Base-by-base conservation (phyloP, 2,797 vertebrate genomes). In the Pangasius macronema region DNA sequence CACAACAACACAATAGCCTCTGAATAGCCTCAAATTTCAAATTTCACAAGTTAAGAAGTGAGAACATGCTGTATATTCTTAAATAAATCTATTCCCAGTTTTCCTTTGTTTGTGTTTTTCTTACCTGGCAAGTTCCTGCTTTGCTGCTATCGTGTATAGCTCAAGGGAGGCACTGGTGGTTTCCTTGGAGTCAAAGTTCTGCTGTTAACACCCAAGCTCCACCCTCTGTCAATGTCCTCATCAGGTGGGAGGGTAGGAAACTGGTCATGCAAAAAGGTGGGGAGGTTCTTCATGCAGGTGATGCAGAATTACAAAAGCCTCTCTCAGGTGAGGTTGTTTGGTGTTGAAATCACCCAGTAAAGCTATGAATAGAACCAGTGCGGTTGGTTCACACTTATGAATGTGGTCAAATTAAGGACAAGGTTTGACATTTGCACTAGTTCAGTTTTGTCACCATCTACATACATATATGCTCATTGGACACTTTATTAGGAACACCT, bases 121-220 rank as follows among this genome's bases (percentile, higher is more conserved):
- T 89, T 90, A 92, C 92, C 91, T 93, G 90, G 51, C 77, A 88
- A 88, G 88, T 90, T 92, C 90, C 89, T 87, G 89, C 59, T 89
- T 70, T 46, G 65, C 84, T 87, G 77, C 77, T 68, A 57, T 39
- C 70, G 33, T 81, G 77, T 83, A 73, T 68, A 30, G 80, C 88
- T 84, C 86, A 61, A 82, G 92, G 93, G 93, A 94, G 92, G 92
- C 91, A 94, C 67, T 92, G 92, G 90, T 91, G 87, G 95, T 95
- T 95, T 93, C 95, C 94, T 92, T 94, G 93, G 90, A 91, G 83
- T 87, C 85, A 87, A 89, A 86, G 90, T 85, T 84, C 72, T 36
- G 8, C 59, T 30, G 87, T 70, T 63, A 79, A 89, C 79, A 65
- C 24, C 82, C 30, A 81, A 53, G 85, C 85, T 83, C 85, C 86